These are phyloP conservation scores for Amaurobius ferox DNA, from an alignment of 2,888 invertebrate species.

Conservation along the genomic window DNA sequence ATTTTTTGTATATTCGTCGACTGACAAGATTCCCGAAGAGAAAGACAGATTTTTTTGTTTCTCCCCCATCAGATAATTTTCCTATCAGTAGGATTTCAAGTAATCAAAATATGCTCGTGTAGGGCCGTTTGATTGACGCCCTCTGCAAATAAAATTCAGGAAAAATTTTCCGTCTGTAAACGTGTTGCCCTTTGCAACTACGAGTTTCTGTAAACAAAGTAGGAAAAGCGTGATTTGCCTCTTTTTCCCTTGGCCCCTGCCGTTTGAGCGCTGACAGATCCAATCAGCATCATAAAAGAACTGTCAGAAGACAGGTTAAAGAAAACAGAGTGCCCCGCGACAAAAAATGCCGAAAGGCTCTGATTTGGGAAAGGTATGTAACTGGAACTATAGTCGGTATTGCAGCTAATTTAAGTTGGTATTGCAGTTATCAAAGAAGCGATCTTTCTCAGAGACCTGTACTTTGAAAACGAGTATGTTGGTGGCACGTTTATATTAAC, in stretches of 20 bases:
- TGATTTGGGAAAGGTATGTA: neutral
- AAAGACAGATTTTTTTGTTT: too few relatives aligned
- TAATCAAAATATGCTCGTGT: neutral
- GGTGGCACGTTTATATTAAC: neutral
- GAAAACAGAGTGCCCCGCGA: conserved; percentile 30
- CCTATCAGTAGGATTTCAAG: neutral
- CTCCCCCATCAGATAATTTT: neutral
- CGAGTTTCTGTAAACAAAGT: conserved; percentile 37
- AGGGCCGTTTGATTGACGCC: neutral
- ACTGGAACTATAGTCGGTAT: neutral
- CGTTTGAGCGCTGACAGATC: conserved; percentile 58
- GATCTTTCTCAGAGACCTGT: neutral
- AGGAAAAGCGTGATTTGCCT: conserved; percentile 43
- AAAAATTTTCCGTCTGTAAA: conserved; percentile 1
- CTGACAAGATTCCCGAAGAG: too few relatives aligned
- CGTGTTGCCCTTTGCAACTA: neutral
- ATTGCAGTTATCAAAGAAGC: neutral
- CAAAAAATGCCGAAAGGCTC: neutral
- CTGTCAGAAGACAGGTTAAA: conserved; percentile 40
- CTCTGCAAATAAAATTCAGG: conserved; percentile 48
- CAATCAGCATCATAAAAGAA: conserved; percentile 35
- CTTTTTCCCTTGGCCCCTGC: conserved; percentile 17
- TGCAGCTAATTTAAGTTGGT: neutral
- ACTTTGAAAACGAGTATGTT: neutral
- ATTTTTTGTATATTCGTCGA: too few relatives aligned